Evolutionary conservation across 1,140 invertebrate species (phyloP).

Genomic region (Cydia amplana): DNA sequence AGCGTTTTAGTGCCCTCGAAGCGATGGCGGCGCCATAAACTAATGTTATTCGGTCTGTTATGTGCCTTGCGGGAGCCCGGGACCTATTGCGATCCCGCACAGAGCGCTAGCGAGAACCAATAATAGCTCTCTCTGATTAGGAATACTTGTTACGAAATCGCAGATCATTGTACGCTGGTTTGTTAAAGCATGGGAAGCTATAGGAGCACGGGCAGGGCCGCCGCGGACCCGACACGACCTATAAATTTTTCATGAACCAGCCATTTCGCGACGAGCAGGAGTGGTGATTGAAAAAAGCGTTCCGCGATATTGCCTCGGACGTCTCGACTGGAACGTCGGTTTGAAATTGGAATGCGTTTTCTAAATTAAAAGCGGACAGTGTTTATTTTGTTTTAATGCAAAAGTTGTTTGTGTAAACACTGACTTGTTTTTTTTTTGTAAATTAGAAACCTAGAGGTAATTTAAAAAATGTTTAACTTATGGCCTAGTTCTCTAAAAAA

Average conservation of each 20-base stretch:
- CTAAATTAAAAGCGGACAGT: constrained; percentile 13
- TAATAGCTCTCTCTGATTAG: not conserved
- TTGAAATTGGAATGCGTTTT: constrained; percentile 27
- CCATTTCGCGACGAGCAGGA: constrained; percentile 49
- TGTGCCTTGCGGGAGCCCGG: constrained; percentile 54
- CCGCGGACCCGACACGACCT: constrained; percentile 38
- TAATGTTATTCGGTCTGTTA: constrained; percentile 69
- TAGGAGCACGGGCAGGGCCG: constrained; percentile 38
- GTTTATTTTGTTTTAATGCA: constrained; percentile 3
- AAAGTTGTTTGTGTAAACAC: not conserved
- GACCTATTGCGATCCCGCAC: not conserved
- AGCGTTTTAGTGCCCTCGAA: constrained; percentile 57
- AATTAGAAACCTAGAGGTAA: too few species aligned
- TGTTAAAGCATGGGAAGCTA: not conserved
- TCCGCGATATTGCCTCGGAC: constrained; percentile 53
- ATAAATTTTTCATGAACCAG: constrained; percentile 77
- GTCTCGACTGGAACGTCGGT: not conserved
- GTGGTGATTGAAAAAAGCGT: constrained; percentile 71
- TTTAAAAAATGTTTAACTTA: not conserved
- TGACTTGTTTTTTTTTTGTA: not conserved
- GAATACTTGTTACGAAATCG: not conserved
- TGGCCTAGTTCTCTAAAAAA: too few species aligned
- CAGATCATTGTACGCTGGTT: not conserved
- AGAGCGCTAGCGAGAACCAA: not conserved
- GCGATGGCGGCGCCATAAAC: constrained; percentile 59